These are phyloP conservation scores for Antedon mediterranea DNA, from an alignment of 53 echinoderm and acorn worm genomes.

Conservation along the genomic window DNA sequence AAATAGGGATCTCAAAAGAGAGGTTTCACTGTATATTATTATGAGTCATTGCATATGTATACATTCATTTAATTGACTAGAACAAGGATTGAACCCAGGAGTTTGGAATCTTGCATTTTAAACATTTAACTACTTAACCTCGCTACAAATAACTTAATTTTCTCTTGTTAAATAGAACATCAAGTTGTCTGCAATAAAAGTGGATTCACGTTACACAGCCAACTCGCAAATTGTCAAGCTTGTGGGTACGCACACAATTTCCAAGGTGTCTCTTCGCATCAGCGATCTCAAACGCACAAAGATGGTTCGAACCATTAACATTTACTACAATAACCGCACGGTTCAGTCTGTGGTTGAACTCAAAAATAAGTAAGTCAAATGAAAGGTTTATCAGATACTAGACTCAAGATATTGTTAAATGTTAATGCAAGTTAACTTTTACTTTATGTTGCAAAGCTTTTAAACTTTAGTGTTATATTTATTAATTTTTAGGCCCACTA, in stretches of 20 bases:
- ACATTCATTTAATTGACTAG: no score
- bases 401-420: no score
- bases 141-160: background rate
- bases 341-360: conserved; percentile 98
- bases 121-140: no score
- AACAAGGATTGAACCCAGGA: no score
- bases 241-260: conserved; percentile 90
- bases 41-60: no score
- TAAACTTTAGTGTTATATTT: no score
- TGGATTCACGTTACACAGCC: conserved; percentile 92
- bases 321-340: conserved; percentile 99
- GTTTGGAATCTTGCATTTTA: no score
- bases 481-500: conserved; percentile 71
- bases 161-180: conserved; percentile 43
- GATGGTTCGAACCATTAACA: conserved; percentile 96
- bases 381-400: no score
- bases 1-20: no score
- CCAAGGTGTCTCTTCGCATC: conserved; percentile 86
- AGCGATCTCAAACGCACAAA: conserved; percentile 97
- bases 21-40: no score
- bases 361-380: conserved; percentile 98
- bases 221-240: conserved; percentile 98
- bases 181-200: conserved; percentile 89
- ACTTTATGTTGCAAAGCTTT: no score
- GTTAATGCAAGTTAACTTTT: no score